Evolutionary conservation across 2,797 vertebrate species (phyloP).

Genomic region (Monodelphis domestica): DNA sequence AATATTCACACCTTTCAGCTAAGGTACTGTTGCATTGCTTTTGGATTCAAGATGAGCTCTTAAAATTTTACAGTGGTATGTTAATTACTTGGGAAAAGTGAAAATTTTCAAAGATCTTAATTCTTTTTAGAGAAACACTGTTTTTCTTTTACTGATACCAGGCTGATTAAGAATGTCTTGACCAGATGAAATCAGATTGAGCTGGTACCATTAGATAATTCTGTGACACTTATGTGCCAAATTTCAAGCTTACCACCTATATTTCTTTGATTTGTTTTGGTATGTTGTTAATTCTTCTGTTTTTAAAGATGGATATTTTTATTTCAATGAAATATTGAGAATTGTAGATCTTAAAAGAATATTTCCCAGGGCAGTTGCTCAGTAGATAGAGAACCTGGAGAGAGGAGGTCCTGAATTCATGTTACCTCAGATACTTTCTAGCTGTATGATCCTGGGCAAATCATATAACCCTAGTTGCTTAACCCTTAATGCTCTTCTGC

Average conservation of each 20-base stretch:
- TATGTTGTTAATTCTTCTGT: not conserved
- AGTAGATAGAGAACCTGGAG: no score
- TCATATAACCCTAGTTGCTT: no score
- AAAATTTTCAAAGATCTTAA: not conserved
- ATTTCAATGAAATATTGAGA: not conserved
- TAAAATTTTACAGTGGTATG: not conserved
- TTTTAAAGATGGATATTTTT: not conserved
- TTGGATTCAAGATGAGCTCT: not conserved
- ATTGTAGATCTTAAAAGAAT: not conserved
- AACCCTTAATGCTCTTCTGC: no score
- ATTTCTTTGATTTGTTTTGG: not conserved
- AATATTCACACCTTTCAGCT: not conserved
- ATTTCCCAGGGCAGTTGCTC: not conserved
- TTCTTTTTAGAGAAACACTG: not conserved
- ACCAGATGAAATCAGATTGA: not conserved
- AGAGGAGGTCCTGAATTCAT: no score
- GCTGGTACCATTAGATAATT: not conserved
- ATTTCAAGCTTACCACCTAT: not conserved
- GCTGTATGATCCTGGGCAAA: no score
- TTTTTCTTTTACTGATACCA: not conserved
- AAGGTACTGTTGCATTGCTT: not conserved
- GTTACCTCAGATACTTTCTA: no score
- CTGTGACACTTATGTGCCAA: not conserved
- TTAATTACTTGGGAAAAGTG: not conserved
- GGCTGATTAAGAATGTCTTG: not conserved